Percentiles rank a stretch among this genome's conserved stretches.
phyloP scores from a whole-genome alignment of 2,797 vertebrate genomes.

The Myotis vivesi region DNA sequence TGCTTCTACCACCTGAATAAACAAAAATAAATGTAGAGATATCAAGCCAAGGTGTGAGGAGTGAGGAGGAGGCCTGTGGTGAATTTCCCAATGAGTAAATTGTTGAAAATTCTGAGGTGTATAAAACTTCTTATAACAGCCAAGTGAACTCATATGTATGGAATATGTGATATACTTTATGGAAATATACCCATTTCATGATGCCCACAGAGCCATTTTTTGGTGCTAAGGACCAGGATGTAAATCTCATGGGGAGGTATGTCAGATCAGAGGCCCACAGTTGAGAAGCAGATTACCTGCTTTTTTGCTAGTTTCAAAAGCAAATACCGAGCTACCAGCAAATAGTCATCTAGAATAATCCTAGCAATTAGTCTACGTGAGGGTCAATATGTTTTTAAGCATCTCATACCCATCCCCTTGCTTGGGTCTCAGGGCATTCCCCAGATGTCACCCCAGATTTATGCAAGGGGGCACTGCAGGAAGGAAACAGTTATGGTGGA shows the following conservation, averaged over 20 bases:
- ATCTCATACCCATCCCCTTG: neutral
- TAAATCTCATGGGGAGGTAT: no score
- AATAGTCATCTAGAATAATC: no score
- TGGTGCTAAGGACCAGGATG: neutral
- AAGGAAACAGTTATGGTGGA: neutral
- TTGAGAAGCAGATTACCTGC: neutral
- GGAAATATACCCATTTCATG: neutral
- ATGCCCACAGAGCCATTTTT: neutral
- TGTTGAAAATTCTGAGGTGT: neutral
- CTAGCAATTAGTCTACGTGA: neutral
- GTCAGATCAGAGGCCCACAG: neutral
- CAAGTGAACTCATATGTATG: neutral
- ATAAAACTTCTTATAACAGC: neutral
- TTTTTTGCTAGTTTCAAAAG: neutral
- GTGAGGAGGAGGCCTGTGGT: neutral
- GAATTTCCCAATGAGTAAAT: neutral
- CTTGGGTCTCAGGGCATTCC: neutral
- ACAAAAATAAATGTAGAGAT: neutral
- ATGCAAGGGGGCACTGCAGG: fast-evolving
- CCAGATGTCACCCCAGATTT: neutral
- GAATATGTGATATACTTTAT: neutral
- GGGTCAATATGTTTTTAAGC: neutral
- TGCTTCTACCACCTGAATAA: neutral
- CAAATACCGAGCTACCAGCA: neutral
- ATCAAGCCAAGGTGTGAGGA: neutral